phyloP scores from a whole-genome alignment of 92 coral and sea anemone genomes.

The Porites cylindrica region DNA sequence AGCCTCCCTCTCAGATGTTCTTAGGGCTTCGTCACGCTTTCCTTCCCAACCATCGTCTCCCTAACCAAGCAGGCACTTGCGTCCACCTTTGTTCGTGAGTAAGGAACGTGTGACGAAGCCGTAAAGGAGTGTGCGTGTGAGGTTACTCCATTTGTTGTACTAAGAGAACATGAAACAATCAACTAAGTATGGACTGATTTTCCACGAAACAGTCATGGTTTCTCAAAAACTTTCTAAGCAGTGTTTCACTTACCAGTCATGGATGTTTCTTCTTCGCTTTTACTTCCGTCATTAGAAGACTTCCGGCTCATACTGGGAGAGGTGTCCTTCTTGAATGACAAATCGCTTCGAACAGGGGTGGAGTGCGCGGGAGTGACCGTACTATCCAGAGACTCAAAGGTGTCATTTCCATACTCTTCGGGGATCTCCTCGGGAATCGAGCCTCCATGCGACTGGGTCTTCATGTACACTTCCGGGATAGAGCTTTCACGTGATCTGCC shows the following conservation, averaged over 20 bases:
- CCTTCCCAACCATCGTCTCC: no score
- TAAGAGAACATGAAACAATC: no score
- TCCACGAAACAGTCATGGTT: background rate
- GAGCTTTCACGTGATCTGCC: slow-evolving; percentile 82
- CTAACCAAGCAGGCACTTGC: no score
- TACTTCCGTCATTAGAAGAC: slow-evolving; percentile 77
- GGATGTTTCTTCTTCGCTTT: slow-evolving; percentile 85
- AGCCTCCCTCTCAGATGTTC: no score
- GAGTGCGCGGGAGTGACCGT: slow-evolving; percentile 77
- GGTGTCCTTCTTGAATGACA: slow-evolving; percentile 48
- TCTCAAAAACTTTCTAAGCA: background rate
- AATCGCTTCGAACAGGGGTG: slow-evolving; percentile 74
- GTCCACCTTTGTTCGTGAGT: no score
- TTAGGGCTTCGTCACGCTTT: no score
- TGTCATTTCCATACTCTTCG: slow-evolving; percentile 86
- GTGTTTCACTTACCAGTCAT: slow-evolving; percentile 75
- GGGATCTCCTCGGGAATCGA: slow-evolving; percentile 78
- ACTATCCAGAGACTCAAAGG: slow-evolving; percentile 90
- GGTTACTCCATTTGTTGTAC: no score
- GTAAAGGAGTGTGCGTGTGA: no score
- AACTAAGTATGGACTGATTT: no score
- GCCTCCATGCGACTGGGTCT: slow-evolving; percentile 66
- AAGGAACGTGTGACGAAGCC: no score
- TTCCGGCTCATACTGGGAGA: slow-evolving; percentile 58
- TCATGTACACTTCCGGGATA: slow-evolving; percentile 75